Percentiles rank a stretch among this genome's conserved stretches.
Evolutionary conservation across 1,140 invertebrate genomes (phyloP).

Genomic region (Drosophila equinoxialis): DNA sequence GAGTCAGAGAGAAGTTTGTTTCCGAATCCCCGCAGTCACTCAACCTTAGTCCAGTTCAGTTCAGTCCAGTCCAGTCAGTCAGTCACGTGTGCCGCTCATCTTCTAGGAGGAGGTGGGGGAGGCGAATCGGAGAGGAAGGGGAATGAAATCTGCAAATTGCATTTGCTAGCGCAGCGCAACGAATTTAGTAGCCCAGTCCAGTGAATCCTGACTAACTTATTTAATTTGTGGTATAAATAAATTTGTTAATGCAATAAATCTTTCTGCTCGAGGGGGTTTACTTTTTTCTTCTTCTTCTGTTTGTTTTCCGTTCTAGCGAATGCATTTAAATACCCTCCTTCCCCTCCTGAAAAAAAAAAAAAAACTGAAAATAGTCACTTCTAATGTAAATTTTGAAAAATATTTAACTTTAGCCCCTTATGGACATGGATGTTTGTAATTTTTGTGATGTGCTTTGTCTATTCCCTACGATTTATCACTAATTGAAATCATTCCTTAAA

Average conservation of each 20-base stretch:
- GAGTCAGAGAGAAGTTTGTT: conserved; percentile 5
- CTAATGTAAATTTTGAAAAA: too few relatives aligned
- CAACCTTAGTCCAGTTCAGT: neutral
- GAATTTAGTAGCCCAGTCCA: conserved; percentile 64
- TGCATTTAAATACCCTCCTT: neutral
- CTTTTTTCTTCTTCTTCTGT: neutral
- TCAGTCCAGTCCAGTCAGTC: neutral
- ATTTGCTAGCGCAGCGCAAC: conserved; percentile 41
- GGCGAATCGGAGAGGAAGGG: neutral
- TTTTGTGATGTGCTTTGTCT: too few relatives aligned
- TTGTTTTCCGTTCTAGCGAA: neutral
- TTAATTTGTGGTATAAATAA: conserved; percentile 81
- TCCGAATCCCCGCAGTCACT: neutral
- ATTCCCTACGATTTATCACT: conserved; percentile 44
- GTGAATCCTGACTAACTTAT: conserved; percentile 58
- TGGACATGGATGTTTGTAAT: too few relatives aligned
- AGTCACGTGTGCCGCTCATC: conserved; percentile 35
- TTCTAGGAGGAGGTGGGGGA: neutral
- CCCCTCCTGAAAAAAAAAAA: too few relatives aligned
- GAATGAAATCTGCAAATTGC: conserved; percentile 68
- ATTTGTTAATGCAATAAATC: conserved; percentile 77
- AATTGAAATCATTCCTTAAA: conserved; percentile 65
- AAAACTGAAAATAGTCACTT: too few relatives aligned
- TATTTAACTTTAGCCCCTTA: too few relatives aligned
- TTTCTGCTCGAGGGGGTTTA: neutral